Conservation (phyloP, 2,888 invertebrate species). For the Mechanitis messenoides region DNA sequence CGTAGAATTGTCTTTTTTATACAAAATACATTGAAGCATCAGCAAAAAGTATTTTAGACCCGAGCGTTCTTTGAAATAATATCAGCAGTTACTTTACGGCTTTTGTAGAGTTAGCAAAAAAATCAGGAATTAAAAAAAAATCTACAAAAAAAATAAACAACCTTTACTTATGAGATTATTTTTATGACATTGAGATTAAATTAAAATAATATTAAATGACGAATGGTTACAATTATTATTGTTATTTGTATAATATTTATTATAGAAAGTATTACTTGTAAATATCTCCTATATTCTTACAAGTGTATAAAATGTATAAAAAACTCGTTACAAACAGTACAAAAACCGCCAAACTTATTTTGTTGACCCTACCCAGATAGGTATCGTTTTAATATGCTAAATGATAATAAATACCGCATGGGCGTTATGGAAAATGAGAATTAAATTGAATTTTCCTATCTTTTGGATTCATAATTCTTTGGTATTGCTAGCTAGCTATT, state of each 20-base stretch:
- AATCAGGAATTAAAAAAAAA: neutral
- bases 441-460: slow-evolving; percentile 62
- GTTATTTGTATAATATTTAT: too few relatives aligned
- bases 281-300: too few relatives aligned
- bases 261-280: too few relatives aligned
- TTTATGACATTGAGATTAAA: too few relatives aligned
- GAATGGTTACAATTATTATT: too few relatives aligned
- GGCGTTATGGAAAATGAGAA: slow-evolving; percentile 66
- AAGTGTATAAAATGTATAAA: too few relatives aligned
- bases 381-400: slow-evolving; percentile 70
- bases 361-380: slow-evolving; percentile 47
- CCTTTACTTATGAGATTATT: too few relatives aligned
- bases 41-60: slow-evolving; percentile 30
- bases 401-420: slow-evolving; percentile 68
- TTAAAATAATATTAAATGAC: too few relatives aligned
- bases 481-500: neutral
- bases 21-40: slow-evolving; percentile 24
- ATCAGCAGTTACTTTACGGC: slow-evolving; percentile 31
- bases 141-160: too few relatives aligned
- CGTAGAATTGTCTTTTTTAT: slow-evolving; percentile 1
- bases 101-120: slow-evolving; percentile 22
- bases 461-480: slow-evolving; percentile 9
- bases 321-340: too few relatives aligned
- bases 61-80: slow-evolving; percentile 33
- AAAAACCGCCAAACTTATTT: neutral